Base-by-base conservation (phyloP, 2,113 vertebrate genomes). In the Barbus barbus region DNA sequence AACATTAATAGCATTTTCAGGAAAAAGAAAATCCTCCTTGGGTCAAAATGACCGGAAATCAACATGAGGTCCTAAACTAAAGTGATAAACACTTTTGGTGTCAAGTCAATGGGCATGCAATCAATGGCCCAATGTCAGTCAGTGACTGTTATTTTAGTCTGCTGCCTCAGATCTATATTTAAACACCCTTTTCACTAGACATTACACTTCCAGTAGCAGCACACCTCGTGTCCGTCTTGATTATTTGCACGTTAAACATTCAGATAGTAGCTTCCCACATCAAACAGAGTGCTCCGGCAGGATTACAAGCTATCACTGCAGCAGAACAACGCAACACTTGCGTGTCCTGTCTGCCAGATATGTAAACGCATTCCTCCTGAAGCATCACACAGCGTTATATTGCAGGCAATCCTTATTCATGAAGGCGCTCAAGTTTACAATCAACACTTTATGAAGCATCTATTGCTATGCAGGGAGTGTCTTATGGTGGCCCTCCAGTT, bases 391-490 rank as follows among this genome's bases (percentile, higher is more conserved):
- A 65, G 4, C 16, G 0, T 24, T n/a, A 78, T 63, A 41, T 46
- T 65, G 38, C 24, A 46, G 38, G 61, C 28, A 33, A 81, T 69
- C n/a, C 78, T 81, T 51, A 81, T 81, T 81, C 78, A 81, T 51
- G 78, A 81, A 69, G 56, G 36, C 16, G 44, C 44, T 51, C 72
- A 20, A 75, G 48, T 78, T 58, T 58, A 69, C 79, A 81, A 53
- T 69, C 61, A 51, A 81, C 41, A 46, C 79, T 69, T 81, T 81
- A 69, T 79, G 58, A 67, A 69, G 41, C 79, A 67, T 36, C 61
- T 33, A 53, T 69, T 81, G 63, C 79, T 69, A 69, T 24, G 79
- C 79, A 33, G 44, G 24, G 13, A 33, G n/a, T 53, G 26, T 22
- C 44, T 56, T 33, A 36, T 5, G 41, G 18, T 80, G 78, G 60